Percentiles rank a stretch among this genome's conserved stretches.
phyloP scores from a whole-genome alignment of 2,113 vertebrate genomes.

The Strix uralensis region DNA sequence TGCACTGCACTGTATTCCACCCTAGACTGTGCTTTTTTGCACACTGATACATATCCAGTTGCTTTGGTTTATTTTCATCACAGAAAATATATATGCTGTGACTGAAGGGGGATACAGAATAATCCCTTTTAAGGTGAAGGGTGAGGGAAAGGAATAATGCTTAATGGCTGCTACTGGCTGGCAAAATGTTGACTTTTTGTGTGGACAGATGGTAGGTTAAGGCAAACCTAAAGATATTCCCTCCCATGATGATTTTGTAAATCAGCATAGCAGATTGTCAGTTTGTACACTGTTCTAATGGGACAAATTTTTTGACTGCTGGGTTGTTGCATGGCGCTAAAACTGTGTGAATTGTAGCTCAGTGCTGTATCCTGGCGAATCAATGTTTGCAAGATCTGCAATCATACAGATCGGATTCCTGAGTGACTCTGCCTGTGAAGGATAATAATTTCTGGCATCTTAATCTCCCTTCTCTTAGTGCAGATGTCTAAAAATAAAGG shows the following conservation, averaged over 20 bases:
- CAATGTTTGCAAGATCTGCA: neutral
- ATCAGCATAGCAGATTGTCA: neutral
- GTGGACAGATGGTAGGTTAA: neutral
- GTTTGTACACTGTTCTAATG: neutral
- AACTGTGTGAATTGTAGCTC: neutral
- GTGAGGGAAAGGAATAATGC: neutral
- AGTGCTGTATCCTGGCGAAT: neutral
- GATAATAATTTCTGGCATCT: neutral
- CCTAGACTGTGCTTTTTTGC: neutral
- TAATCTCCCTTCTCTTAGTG: neutral
- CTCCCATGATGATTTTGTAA: neutral
- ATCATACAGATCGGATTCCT: neutral
- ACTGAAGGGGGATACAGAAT: neutral
- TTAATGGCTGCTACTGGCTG: neutral
- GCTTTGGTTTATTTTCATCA: neutral
- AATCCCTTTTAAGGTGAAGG: neutral
- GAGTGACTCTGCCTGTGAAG: neutral
- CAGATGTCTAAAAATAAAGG: conserved; percentile 5
- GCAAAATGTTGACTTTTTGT: neutral
- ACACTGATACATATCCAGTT: neutral
- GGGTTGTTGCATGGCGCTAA: neutral
- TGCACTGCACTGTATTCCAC: neutral
- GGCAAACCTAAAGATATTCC: neutral
- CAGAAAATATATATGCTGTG: neutral
- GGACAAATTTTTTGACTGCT: neutral